Conservation (phyloP, 2,113 vertebrate species). For the Sardina pilchardus region DNA sequence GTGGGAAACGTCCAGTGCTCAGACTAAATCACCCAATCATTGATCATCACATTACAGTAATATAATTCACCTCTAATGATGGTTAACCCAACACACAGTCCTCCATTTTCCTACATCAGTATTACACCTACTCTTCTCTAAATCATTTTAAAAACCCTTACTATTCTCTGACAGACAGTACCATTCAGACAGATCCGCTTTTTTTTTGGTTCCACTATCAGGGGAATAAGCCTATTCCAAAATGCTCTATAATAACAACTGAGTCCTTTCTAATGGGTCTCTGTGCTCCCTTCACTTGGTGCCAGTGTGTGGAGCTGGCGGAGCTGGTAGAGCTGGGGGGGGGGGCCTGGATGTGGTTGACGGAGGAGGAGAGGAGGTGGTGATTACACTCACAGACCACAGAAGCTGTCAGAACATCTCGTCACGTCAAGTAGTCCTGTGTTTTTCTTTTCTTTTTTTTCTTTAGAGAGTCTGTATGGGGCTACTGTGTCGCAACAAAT, state of each 20-base stretch:
- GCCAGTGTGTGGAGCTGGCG: background rate
- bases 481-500: background rate
- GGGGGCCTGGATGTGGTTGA: background rate
- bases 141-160: background rate
- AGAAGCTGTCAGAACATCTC: slow-evolving; percentile 22
- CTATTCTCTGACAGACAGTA: background rate
- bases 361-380: background rate
- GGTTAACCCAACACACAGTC: background rate
- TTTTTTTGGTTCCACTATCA: background rate
- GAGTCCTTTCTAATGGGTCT: background rate
- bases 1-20: background rate
- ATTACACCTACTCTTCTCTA: background rate
- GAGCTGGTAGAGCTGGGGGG: too few species aligned
- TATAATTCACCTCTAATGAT: background rate
- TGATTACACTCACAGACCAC: background rate
- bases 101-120: background rate
- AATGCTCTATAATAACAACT: background rate
- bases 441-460: background rate
- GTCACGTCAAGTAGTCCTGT: background rate
- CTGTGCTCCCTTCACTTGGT: background rate
- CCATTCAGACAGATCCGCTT: background rate
- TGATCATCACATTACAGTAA: too few species aligned
- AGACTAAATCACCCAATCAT: background rate
- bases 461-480: background rate
- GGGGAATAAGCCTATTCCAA: background rate